Base-by-base conservation (phyloP, 1,140 invertebrate genomes). In the Neodiprion fabricii region DNA sequence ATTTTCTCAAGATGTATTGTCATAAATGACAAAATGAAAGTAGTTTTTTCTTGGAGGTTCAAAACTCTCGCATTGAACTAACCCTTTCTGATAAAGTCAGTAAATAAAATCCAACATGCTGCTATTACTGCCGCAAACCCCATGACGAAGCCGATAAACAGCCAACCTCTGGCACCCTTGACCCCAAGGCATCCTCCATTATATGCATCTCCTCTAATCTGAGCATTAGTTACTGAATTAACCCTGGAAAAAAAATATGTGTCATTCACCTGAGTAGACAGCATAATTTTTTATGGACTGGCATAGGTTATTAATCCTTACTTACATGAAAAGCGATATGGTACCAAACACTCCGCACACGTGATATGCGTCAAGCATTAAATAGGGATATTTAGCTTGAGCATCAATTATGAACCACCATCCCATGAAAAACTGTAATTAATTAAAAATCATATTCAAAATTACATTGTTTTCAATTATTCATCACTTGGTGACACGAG, bases 341-440 rank as follows among this genome's bases (percentile, higher is more conserved):
- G 97, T 99, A 47, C 96, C 96, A 85, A 99, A 93, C 40, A 98
- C 93, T 28, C 98, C 98, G 86, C 97, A 98, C n/a, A 98, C 92
- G 84, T 97, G 94, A 87, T 97, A 98, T 14, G 95, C 94, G 82
- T 91, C 91, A 78, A 90, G 85, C 82, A 96, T 93, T 47, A 95
- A 91, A 74, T 89, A 87, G 7, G 95, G 93, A 85, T 96, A 95
- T 7, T 92, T 91, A 9, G 94, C 93, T 74, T 96, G 94, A 28
- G 97, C 96, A 90, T 99, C 98, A 83, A 99, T 98, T 70, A 98
- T 95, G 71, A 98, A 93, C 98, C 98, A 99, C 97, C 98, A 99
- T 50, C 97, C 98, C 75, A 93, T 89, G 81, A 97, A 98, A 89
- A 99, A 99, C 97, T 98, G 85, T 66, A 91, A 90, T 79, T 40